Conservation (phyloP, 2,113 vertebrate genomes). For the Etia nguti region DNA sequence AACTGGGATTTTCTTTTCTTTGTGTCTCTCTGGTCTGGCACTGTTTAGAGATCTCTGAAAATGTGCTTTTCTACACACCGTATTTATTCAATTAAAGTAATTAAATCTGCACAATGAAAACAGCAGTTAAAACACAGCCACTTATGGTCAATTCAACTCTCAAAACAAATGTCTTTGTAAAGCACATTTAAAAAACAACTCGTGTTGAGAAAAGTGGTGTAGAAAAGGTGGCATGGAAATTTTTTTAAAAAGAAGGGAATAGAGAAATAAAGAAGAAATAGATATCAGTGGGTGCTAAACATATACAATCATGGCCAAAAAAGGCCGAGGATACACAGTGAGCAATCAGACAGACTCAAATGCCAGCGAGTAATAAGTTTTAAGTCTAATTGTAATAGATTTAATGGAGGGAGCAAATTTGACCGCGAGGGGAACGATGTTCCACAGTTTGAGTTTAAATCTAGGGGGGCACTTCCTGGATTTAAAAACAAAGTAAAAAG, state of each 20-base stretch:
- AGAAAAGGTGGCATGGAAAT: background rate
- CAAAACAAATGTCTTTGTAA: background rate
- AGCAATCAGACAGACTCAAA: background rate
- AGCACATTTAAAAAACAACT: background rate
- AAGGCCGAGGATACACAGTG: background rate
- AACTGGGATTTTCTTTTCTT: background rate
- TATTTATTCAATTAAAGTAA: background rate
- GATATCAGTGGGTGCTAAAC: too few species aligned
- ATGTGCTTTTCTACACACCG: background rate
- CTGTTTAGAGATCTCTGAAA: background rate
- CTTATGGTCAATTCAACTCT: background rate
- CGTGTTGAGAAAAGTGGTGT: background rate
- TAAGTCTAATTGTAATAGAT: background rate
- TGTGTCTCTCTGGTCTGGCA: too few species aligned
- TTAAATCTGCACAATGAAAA: background rate
- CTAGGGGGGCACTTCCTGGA: background rate
- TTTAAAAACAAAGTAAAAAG: background rate
- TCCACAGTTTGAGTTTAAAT: background rate
- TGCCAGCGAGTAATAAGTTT: background rate
- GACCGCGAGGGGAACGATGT: background rate
- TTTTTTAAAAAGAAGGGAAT: background rate
- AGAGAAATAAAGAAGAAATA: too few species aligned
- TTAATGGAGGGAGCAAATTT: background rate
- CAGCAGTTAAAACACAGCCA: rapidly evolving
- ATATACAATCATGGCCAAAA: background rate